Base-by-base conservation (phyloP, 2,113 vertebrate genomes). In the Meriones unguiculatus region DNA sequence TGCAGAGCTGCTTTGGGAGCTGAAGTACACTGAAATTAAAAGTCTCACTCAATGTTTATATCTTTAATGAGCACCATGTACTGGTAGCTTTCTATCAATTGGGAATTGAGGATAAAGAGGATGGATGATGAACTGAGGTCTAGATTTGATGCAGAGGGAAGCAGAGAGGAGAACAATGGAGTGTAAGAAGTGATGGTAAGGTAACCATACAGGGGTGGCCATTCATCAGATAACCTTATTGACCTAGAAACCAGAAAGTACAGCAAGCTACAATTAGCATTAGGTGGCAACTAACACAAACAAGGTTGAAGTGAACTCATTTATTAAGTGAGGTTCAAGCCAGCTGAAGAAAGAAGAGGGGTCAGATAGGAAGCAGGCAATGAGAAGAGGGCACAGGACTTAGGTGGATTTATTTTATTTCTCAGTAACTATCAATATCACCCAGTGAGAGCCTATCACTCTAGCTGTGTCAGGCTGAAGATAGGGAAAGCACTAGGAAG, bases 281-380 rank as follows among this genome's bases (percentile, higher is more conserved):
- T 35, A 54, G 17, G 41, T 38, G 20, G 52, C 54, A 5, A 28
- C 35, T 94, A 20, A 67, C 54, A 52, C 54, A 75, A 9, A 72
- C 9, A 87, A 75, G 64, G 9, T 28, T 78, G 67, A 54, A 57
- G 73, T 76, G 41, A 93, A 90, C 84, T 90, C 32, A 54, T 87
- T 67, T 95, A 85, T 86, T 90, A 82, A 75, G 91, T 77, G 72
- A 95, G 69, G 15, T 46, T 91, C 25, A 59, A 85, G 87, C 24
- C 65, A 85, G 70, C 4, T 46, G 46, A 89, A 54, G 30, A 3
- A 93, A 88, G 18, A 22, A 95, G 35, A 64, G 41, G 41, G 82
- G 46, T 87, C 11, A 46, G 72, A 20, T 8, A 70, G 75, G 84
- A 41, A 87, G 50, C 59, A 52, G 88, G 28, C 57, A 50, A 80